Evolutionary conservation across 2,888 invertebrate species (phyloP).

Genomic region (Cepaea hortensis): DNA sequence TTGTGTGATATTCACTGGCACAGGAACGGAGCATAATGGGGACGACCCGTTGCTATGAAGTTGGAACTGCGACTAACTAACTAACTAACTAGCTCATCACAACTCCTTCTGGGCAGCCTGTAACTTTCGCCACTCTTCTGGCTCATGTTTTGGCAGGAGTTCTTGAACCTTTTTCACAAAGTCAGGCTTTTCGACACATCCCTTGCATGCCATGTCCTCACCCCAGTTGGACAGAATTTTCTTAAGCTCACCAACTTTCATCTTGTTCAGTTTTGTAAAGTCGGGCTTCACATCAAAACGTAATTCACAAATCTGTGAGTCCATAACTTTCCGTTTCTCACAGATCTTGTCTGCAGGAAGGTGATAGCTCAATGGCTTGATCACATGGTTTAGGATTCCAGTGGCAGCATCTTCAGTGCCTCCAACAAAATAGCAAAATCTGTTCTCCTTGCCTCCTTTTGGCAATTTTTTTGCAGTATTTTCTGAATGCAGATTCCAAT

Average conservation of each 20-base stretch:
- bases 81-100: slow-evolving; percentile 36
- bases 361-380: slow-evolving; percentile 90
- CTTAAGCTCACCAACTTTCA: slow-evolving; percentile 97
- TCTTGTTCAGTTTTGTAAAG: slow-evolving; percentile 95
- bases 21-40: too few relatives aligned
- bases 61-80: too few relatives aligned
- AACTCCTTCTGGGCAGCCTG: slow-evolving; percentile 49
- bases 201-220: slow-evolving; percentile 88
- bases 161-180: slow-evolving; percentile 96
- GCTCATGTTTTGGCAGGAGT: slow-evolving; percentile 89
- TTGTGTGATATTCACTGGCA: too few relatives aligned
- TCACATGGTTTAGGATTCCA: slow-evolving; percentile 93
- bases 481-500: slow-evolving; percentile 89
- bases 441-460: slow-evolving; percentile 88
- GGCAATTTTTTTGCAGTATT: slow-evolving; percentile 87
- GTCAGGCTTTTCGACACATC: slow-evolving; percentile 98
- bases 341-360: slow-evolving; percentile 97
- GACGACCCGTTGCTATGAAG: too few relatives aligned
- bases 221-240: slow-evolving; percentile 98
- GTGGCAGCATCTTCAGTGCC: slow-evolving; percentile 97
- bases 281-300: slow-evolving; percentile 93
- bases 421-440: slow-evolving; percentile 98
- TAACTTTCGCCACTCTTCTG: slow-evolving; percentile 84
- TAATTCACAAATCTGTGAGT: slow-evolving; percentile 97
- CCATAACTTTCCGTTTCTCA: slow-evolving; percentile 91